phyloP scores from a whole-genome alignment of 2,888 invertebrate genomes.

The Molanna angustata region DNA sequence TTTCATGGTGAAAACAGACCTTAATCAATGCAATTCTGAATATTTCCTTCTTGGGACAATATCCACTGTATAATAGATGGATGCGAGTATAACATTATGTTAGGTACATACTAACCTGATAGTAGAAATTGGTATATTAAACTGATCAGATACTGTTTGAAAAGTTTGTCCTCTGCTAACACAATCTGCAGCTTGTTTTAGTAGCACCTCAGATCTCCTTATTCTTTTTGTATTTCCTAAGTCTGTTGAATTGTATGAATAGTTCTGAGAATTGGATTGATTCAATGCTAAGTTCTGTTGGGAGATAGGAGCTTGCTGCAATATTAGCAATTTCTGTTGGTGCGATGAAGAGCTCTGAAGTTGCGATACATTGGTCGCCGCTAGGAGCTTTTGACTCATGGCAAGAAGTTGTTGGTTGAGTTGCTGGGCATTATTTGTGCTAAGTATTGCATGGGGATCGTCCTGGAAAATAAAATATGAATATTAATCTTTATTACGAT shows the following conservation, averaged over 20 bases:
- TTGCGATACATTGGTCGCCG: constrained; percentile 47
- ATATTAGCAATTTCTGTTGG: constrained; percentile 39
- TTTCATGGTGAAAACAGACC: too few species aligned
- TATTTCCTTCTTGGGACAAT: too few species aligned
- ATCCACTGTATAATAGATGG: too few species aligned
- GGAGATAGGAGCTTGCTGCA: constrained; percentile 39
- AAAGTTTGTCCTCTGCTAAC: constrained; percentile 85
- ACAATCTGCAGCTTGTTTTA: constrained; percentile 80
- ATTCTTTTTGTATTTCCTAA: constrained; percentile 52
- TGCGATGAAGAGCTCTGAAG: constrained; percentile 43
- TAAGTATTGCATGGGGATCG: constrained; percentile 24
- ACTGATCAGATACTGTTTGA: constrained; percentile 83
- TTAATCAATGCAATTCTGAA: too few species aligned
- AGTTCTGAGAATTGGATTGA: constrained; percentile 35
- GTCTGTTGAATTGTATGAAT: constrained; percentile 23
- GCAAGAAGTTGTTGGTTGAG: constrained; percentile 30
- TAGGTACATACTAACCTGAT: constrained; percentile 52
- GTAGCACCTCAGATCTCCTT: constrained; percentile 71
- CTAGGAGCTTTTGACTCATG: constrained; percentile 31
- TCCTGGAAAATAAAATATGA: constrained; percentile 22
- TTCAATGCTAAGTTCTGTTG: constrained; percentile 36
- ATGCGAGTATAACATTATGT: constrained; percentile 26
- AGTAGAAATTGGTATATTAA: constrained; percentile 84
- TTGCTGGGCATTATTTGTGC: constrained; percentile 27
- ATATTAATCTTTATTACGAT: too few species aligned